Evolutionary conservation across 2,113 vertebrate species (phyloP).

Genomic region (Pao palembangensis): DNA sequence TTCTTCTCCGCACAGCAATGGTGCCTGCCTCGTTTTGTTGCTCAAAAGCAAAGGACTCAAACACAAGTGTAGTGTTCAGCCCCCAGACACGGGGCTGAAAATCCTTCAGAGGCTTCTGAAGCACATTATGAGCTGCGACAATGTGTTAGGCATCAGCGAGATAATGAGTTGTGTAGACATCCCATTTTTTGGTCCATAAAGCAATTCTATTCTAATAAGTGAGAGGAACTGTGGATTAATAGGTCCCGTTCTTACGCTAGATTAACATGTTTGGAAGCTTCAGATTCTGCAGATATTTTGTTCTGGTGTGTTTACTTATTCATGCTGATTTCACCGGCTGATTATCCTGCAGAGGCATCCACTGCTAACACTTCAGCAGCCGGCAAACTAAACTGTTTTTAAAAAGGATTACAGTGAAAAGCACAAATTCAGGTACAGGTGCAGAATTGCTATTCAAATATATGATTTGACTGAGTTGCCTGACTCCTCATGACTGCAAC

Average conservation of each 20-base stretch:
- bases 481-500: slow-evolving; percentile 37
- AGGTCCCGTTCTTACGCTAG: slow-evolving; percentile 5
- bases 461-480: slow-evolving; percentile 38
- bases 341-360: neutral
- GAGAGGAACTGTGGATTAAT: slow-evolving; percentile 22
- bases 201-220: slow-evolving; percentile 16
- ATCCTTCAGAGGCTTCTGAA: slow-evolving; percentile 34
- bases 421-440: slow-evolving; percentile 17
- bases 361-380: neutral
- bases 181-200: slow-evolving; percentile 26
- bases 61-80: slow-evolving; percentile 23
- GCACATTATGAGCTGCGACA: slow-evolving; percentile 27
- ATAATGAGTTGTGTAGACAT: slow-evolving; percentile 32
- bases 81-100: slow-evolving; percentile 20
- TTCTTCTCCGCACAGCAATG: slow-evolving; percentile 26
- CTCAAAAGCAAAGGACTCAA: slow-evolving; percentile 11
- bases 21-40: slow-evolving; percentile 29
- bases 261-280: slow-evolving; percentile 9
- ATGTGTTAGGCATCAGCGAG: slow-evolving; percentile 35
- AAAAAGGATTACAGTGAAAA: slow-evolving; percentile 3
- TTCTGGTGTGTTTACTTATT: neutral
- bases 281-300: neutral
- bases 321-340: neutral
- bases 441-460: slow-evolving; percentile 45
- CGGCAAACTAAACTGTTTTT: neutral